Conservation (phyloP, 2,797 vertebrate species). For the Hoplostethus atlanticus region DNA sequence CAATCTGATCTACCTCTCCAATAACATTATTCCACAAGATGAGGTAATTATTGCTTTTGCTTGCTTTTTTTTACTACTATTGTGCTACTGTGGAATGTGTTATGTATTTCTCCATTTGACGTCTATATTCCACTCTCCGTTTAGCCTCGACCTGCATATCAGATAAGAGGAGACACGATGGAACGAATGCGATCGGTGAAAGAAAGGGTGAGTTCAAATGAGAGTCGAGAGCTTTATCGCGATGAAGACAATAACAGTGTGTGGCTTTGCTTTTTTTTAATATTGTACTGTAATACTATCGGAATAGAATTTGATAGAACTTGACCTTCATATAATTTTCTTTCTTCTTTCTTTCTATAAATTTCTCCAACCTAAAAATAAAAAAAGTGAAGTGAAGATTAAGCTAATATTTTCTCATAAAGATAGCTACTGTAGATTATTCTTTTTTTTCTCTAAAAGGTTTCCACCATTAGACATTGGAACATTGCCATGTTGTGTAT, state of each 20-base stretch:
- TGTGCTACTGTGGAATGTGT: neutral
- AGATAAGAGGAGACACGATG: conserved; percentile 63
- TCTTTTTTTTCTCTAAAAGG: no score
- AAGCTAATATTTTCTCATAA: neutral
- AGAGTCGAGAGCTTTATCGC: no score
- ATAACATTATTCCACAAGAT: conserved; percentile 80
- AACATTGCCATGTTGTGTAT: no score
- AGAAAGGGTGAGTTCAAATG: conserved; percentile 62
- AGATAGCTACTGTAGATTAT: no score
- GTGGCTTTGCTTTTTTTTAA: no score
- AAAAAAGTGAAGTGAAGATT: neutral
- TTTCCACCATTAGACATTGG: no score
- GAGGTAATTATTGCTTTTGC: conserved; percentile 67
- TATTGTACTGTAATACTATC: no score
- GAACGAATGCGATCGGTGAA: conserved; percentile 60
- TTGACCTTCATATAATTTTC: no score
- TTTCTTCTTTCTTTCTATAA: no score
- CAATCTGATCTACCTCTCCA: conserved; percentile 87
- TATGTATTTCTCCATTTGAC: neutral
- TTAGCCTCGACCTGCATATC: conserved; percentile 73
- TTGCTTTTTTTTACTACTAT: neutral
- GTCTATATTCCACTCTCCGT: neutral
- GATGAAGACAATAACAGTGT: no score
- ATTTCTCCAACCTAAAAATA: neutral
- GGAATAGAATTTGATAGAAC: neutral